Percentiles rank a stretch among this genome's conserved stretches.
Evolutionary conservation across 2,113 vertebrate species (phyloP).

Genomic region (Brachyistius frenatus): DNA sequence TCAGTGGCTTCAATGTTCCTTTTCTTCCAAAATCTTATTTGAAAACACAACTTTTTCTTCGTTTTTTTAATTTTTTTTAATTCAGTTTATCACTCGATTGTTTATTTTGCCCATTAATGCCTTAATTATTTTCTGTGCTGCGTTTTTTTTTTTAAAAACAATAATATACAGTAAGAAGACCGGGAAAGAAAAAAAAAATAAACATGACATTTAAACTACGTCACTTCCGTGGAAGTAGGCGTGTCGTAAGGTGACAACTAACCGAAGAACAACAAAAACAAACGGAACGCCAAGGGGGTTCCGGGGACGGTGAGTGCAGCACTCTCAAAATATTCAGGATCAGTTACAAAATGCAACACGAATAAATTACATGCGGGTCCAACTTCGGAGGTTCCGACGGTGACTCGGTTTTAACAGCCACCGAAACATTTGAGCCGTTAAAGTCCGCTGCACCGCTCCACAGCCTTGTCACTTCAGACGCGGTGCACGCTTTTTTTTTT

Average conservation of each 20-base stretch:
- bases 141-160: neutral
- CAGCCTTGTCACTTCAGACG: too few relatives aligned
- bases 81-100: neutral
- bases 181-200: neutral
- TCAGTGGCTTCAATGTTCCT: too few relatives aligned
- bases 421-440: neutral
- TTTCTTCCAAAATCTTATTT: too few relatives aligned
- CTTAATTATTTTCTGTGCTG: neutral
- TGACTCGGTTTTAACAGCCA: neutral
- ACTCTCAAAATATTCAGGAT: neutral
- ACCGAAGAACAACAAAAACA: conserved; percentile 75
- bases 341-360: neutral
- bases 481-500: neutral
- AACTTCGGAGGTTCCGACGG: too few relatives aligned
- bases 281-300: conserved; percentile 44
- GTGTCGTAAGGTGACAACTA: conserved; percentile 63
- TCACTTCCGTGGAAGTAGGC: conserved; percentile 65
- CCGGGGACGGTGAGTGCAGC: conserved; percentile 62
- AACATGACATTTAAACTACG: conserved; percentile 58
- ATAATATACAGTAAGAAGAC: neutral
- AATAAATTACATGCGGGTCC: accelerated
- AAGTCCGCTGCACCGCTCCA: neutral
- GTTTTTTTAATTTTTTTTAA: neutral
- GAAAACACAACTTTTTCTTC: too few relatives aligned
- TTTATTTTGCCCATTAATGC: neutral